Evolutionary conservation across 2,888 invertebrate species (phyloP).

Genomic region (Hecatera dysodea): DNA sequence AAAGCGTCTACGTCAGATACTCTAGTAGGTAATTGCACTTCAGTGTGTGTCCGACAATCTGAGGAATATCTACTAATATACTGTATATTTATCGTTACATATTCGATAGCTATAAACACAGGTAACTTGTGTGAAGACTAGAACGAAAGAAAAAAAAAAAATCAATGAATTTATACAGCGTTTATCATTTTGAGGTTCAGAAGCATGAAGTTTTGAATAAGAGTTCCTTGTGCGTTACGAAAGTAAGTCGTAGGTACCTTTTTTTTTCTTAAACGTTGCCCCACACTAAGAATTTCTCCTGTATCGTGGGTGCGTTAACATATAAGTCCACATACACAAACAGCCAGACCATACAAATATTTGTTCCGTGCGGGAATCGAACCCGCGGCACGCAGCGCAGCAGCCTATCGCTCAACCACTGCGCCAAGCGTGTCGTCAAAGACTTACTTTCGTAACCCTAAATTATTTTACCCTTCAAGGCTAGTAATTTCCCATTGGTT

Average conservation of each 20-base stretch:
- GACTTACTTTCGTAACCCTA: too few relatives aligned
- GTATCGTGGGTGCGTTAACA: too few relatives aligned
- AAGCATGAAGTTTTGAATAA: background rate
- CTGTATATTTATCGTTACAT: constrained; percentile 1
- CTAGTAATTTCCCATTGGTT: too few relatives aligned
- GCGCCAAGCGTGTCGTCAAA: too few relatives aligned
- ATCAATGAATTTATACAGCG: background rate
- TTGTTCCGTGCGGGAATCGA: too few relatives aligned
- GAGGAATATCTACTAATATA: constrained; percentile 5
- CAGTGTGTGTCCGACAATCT: constrained; percentile 1
- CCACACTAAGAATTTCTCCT: too few relatives aligned
- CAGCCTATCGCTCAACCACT: too few relatives aligned
- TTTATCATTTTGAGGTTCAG: background rate
- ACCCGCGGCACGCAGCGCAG: too few relatives aligned
- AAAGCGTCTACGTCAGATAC: background rate
- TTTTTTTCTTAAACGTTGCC: too few relatives aligned
- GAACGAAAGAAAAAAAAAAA: background rate
- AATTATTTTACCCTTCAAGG: too few relatives aligned
- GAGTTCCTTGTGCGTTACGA: background rate
- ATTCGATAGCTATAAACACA: background rate
- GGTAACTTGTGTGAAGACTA: background rate
- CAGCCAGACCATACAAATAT: too few relatives aligned
- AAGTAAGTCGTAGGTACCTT: background rate
- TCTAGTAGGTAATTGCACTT: background rate
- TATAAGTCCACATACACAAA: too few relatives aligned